These are phyloP conservation scores for Leucozona laternaria DNA, from an alignment of 2,888 invertebrate species.

Conservation along the genomic window DNA sequence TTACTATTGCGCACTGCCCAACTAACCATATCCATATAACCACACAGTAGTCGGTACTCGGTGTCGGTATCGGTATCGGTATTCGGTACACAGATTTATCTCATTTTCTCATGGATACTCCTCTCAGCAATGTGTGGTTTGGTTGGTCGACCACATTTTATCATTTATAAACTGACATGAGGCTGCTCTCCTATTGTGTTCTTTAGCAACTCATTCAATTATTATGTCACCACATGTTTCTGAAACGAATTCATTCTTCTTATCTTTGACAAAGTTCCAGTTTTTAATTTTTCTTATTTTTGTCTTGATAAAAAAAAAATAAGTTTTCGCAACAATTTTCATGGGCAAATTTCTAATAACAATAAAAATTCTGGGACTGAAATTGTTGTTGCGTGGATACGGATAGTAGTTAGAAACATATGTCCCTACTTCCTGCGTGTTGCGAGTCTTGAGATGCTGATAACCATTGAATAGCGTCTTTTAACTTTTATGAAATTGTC, in stretches of 20 bases:
- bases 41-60: not conserved
- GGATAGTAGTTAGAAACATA: not conserved
- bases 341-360: slow-evolving; percentile 73
- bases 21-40: no score
- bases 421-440: slow-evolving; percentile 53
- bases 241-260: slow-evolving; percentile 64
- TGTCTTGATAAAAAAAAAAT: slow-evolving; percentile 37
- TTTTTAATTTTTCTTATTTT: slow-evolving; percentile 43
- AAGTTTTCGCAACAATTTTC: slow-evolving; percentile 72
- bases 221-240: slow-evolving; percentile 75
- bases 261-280: slow-evolving; percentile 64
- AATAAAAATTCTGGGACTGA: slow-evolving; percentile 52
- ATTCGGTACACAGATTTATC: slow-evolving; percentile 66
- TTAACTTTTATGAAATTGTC: slow-evolving; percentile 15
- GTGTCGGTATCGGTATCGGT: no score
- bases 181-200: slow-evolving; percentile 60
- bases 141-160: slow-evolving; percentile 45
- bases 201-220: slow-evolving; percentile 63
- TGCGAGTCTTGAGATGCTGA: slow-evolving; percentile 2
- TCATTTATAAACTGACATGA: slow-evolving; percentile 52
- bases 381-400: slow-evolving; percentile 43
- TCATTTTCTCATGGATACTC: slow-evolving; percentile 74
- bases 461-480: slow-evolving; percentile 21
- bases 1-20: slow-evolving; percentile 66
- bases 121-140: slow-evolving; percentile 19